Evolutionary conservation across 2,797 vertebrate genomes (phyloP).

Genomic region (Limosa lapponica): DNA sequence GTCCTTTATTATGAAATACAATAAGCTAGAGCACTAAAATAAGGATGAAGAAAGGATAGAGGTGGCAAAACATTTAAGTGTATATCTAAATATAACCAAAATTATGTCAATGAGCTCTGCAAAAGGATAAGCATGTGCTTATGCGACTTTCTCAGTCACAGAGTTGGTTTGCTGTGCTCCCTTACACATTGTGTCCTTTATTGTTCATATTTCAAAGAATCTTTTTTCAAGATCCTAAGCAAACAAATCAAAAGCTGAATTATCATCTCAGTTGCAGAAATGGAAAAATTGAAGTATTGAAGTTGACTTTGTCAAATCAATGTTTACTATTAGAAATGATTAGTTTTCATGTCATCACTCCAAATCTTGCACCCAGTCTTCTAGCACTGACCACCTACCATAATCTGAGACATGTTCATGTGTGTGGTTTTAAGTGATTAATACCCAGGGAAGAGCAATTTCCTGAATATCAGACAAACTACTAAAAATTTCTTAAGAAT

Average conservation of each 20-base stretch:
- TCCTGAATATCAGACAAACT: not conserved
- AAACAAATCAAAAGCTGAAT: not conserved
- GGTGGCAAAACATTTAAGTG: not conserved
- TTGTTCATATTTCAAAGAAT: not conserved
- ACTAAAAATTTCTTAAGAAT: not conserved
- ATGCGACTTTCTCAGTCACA: not conserved
- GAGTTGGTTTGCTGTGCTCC: not conserved
- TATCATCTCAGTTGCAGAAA: not conserved
- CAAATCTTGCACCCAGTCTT: not conserved
- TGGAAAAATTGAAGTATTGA: not conserved
- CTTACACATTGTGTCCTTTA: not conserved
- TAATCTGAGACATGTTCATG: not conserved
- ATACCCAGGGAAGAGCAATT: not conserved
- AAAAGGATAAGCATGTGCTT: not conserved
- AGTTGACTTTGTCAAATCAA: not conserved
- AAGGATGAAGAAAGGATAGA: not conserved
- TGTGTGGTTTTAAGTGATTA: not conserved
- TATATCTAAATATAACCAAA: not conserved
- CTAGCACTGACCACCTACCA: not conserved
- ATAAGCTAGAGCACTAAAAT: not conserved
- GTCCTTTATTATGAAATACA: not conserved
- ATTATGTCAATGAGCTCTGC: not conserved
- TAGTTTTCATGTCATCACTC: not conserved
- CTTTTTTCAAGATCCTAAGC: not conserved
- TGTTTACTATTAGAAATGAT: not conserved